A percentile compares a stretch with the other conserved stretches of the same genome.
Conservation (phyloP, 2,888 invertebrate genomes). For the Augiades crinisus region DNA sequence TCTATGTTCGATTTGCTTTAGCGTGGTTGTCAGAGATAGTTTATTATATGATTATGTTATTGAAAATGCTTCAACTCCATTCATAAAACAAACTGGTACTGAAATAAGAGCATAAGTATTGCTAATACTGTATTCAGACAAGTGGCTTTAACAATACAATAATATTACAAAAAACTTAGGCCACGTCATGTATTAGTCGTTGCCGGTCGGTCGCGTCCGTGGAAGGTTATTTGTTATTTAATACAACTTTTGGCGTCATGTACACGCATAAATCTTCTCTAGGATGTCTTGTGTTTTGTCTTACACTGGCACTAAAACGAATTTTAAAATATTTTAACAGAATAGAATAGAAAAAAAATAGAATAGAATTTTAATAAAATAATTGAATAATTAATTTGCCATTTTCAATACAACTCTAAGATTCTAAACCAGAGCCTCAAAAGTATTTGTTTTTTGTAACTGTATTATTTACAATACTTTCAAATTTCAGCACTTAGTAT, state of each 20-base stretch:
- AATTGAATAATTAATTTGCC: neutral
- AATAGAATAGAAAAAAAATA: no score
- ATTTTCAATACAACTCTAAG: no score
- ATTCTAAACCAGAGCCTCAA: no score
- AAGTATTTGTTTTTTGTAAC: no score
- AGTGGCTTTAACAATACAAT: neutral
- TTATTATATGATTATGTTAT: neutral
- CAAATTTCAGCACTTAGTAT: constrained; percentile 53
- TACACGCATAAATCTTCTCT: no score
- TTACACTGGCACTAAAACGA: no score
- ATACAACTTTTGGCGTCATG: no score
- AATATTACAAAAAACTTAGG: constrained; percentile 33
- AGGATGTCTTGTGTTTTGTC: no score
- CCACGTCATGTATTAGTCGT: constrained; percentile 50
- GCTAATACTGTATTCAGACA: neutral
- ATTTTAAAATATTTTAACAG: neutral
- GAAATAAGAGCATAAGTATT: neutral
- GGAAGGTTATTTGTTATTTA: neutral
- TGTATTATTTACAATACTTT: no score
- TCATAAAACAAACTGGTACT: neutral
- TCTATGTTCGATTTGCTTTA: neutral
- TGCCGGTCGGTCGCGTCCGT: constrained; percentile 16
- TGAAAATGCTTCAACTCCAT: neutral
- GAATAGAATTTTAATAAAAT: no score
- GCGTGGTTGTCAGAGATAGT: neutral